Evolutionary conservation across 1,140 invertebrate genomes (phyloP), one percentile per base, ranked within the genome.

Genomic region (Brachionus asplanchnoidis): DNA sequence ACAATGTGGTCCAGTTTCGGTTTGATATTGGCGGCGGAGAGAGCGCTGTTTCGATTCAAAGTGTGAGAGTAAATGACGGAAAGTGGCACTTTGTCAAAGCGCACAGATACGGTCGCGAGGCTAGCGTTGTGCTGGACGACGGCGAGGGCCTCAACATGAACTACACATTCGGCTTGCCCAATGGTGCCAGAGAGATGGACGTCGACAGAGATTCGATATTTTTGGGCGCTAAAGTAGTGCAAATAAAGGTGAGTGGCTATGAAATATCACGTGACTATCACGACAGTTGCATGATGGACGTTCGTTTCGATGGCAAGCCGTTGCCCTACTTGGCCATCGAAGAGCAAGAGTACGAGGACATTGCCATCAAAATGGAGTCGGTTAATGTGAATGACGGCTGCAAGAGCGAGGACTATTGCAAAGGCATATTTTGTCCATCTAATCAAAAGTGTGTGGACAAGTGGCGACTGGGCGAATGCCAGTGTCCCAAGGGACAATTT

Each of bases 401-500:
- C 89, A 93, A 94, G 0, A 96, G 97, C 87, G 95, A 28, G 6
- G 83, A 96, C 87, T 95, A 96, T 23, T 98, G 96, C 88, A 93
- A 94, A 66, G 95, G 95, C 88, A 94, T 96, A 46, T 94, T 94
- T 85, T 97, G 96, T 88, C 93, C 94, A 0, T 93, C 94, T 87
- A 95, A 95, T n/a, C 96, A 97, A 88, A 94, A 95, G 86, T 99
- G 97, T 90, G 94, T 96, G 40, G 96, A 98, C 90, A 92, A 97
- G 0, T 99, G 96, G 96, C 87, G 88, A n/a, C 65, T 95, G 95
- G 89, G 94, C 95, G 96, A 97, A 87, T 99, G 96, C 95, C 96
- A 88, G 84, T 88, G 88, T 86, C 87, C 87, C 11, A 32, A 84
- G 23, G 86, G 86, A 17, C 80, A 85, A 53, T 26, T 60, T 8